Base-by-base conservation (phyloP, 2,888 invertebrate species). In the Xestia c-nigrum region DNA sequence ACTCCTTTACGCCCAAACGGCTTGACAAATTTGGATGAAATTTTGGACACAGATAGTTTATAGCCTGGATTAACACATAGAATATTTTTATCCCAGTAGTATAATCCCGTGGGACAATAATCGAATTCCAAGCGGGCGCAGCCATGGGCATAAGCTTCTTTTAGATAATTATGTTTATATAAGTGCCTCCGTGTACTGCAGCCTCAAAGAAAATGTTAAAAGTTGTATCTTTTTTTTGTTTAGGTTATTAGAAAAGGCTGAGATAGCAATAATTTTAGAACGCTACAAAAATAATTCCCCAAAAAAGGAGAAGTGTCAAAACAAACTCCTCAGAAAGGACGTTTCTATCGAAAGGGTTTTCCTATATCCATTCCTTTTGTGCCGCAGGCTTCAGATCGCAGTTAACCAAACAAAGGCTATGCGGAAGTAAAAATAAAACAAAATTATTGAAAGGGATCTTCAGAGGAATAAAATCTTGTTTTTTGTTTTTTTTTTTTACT, bases 361-460 rank as follows among this genome's bases (percentile, higher is more conserved):
- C 12, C 4, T 0, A 57, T 38, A 24, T 24, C 16, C 1, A 40
- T 55, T 55, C 38, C 21, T 21, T 3, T 1, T 3, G 5, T 38
- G 24, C 66, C 66, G 16, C 40, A 57, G n/a, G 52, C 24, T 16
- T 5, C 19, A 47, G 3, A 21, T n/a, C 14, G 0, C 24, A 47
- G 52, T 4, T 40, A 47, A 55, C 7, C 55, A 65, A 47, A 47
- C 24, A 78, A 55, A 24, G 9, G 14, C 19, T 19, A 16, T 19
- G 19, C 50, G 31, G 31, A 50, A 52, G 38, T n/a, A 40, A 47
- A 59, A n/a, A n/a, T 68, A 78, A 78, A 76, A 76, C 57, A 43
- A 50, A 76, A 57, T 14, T 4, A 14, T 52, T n/a, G 19, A n/a
- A 63, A 24, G 0, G 1, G 9, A 57, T n/a, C 57, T 67, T 47